Base-by-base conservation (phyloP, 2,113 vertebrate species). In the Smithornis capensis region DNA sequence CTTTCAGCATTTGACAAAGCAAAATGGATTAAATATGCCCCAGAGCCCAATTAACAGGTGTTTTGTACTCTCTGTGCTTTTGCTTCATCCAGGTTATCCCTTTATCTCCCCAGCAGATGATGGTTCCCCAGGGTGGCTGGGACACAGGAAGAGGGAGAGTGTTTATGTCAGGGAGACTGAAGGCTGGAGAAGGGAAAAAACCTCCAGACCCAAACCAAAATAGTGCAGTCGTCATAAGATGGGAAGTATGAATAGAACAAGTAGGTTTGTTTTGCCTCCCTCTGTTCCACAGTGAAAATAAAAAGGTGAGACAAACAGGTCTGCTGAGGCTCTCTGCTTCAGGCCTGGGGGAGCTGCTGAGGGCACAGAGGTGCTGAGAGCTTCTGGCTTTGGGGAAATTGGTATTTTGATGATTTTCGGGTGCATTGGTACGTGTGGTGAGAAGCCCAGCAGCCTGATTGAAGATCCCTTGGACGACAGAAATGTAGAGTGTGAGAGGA, bases 121-220 rank as follows among this genome's bases (percentile, higher is more conserved):
- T 0, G 15, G 53, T 12, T 80, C 40, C 8, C 55, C 19, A 6
- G 7, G 10, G 37, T 27, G 62, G 29, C 0, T 45, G 65, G 42
- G 52, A 73, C 50, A 60, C 6, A 65, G 57, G 57, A 68, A 79
- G 22, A 49, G 14, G 53, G 19, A 60, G 10, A 37, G 19, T 33
- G 47, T 75, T 90, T 71, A 14, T 31, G 65, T 18, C 28, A 52
- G 70, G 44, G 52, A 59, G 87, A 44, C 33, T 59, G 56, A 65
- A 75, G 7, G 56, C 15, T 52, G 37, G 29, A 87, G 21, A 50
- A 64, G 49, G 35, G 24, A 29, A 35, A 59, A 68, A 74, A 73
- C 56, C 45, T 9, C 2, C 55, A 57, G 3, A 1, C 15, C 12
- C 27, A 68, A 74, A 27, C 6, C 7, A 77, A 83, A 83, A 23